Evolutionary conservation across 2,797 vertebrate genomes (phyloP).

Genomic region (Takifugu ocellatus): DNA sequence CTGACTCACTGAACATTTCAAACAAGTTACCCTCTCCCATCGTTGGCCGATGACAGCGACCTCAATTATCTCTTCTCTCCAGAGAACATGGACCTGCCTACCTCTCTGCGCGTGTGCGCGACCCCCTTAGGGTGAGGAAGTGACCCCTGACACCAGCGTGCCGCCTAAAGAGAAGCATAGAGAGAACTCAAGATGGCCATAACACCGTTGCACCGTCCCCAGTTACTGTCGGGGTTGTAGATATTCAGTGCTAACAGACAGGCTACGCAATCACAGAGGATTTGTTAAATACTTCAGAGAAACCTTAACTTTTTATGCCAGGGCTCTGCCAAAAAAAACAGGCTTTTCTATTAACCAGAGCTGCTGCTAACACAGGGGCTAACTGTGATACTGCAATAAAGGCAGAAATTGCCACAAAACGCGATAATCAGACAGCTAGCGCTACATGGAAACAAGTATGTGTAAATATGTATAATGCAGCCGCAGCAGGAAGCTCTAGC

Average conservation of each 20-base stretch:
- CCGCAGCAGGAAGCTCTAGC: no score
- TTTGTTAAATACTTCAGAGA: background rate
- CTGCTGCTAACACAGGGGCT: no score
- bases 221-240: slow-evolving; percentile 46
- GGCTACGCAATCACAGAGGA: slow-evolving; percentile 7
- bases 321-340: no score
- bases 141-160: slow-evolving; percentile 41
- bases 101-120: slow-evolving; percentile 39
- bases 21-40: slow-evolving; percentile 16
- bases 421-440: background rate
- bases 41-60: slow-evolving; percentile 56
- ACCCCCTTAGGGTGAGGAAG: slow-evolving; percentile 49
- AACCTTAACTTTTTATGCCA: no score
- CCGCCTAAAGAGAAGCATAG: slow-evolving; percentile 54
- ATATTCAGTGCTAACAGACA: slow-evolving; percentile 14
- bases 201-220: slow-evolving; percentile 18
- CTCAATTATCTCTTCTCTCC: slow-evolving; percentile 54
- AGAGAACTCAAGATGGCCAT: slow-evolving; percentile 34
- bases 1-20: slow-evolving; percentile 15
- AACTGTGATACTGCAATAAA: background rate
- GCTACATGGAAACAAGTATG: background rate
- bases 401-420: background rate
- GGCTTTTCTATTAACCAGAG: no score
- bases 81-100: slow-evolving; percentile 44
- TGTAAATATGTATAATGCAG: background rate